Base-by-base conservation (phyloP, 2,888 invertebrate species). In the Spialia ferax region DNA sequence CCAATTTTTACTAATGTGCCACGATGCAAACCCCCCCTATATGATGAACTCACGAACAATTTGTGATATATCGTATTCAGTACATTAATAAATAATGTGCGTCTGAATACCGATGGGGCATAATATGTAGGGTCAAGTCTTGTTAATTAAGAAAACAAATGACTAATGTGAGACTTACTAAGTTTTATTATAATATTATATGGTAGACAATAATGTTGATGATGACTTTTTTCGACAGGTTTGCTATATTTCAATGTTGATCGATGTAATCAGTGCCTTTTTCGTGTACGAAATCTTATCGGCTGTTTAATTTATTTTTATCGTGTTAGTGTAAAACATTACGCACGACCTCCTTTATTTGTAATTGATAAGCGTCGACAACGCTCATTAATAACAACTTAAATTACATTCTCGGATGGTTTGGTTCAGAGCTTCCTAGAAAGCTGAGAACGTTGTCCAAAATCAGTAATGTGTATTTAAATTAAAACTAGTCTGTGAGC, bases 401-500 rank as follows among this genome's bases (percentile, higher is more conserved):
- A 52, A 67, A 55, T 48, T 55, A 61, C 61, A 55, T 61, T 61
- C 22, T 66, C 26, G 32, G 59, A 54, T 66, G 52, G 45, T 55
- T 61, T 66, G 29, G 32, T 66, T 67, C 70, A 68, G 74, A 73
- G 72, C 68, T 72, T 69, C 59, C 35, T 61, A 55, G 54, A 38
- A 32, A 69, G n/a, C n/a, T 63, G 62, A 70, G 69, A 71, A 70
- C 63, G 63, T 76, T 62, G 57, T 50, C 62, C 50, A 63, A 57
- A 68, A 68, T 50, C 61, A 52, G 23, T 52, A 57, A 38, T 52
- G 67, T 75, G 70, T 74, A 74, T 69, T 82, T 79, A 89, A 88
- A 90, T 92, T 90, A 84, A 81, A 89, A 91, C 92, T 93, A 92
- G 93, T 93, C 92, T 93, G 88, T 88, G 89, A 90, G 91, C 90